Conservation (phyloP, 2,888 invertebrate species). For the Corythucha ciliata region DNA sequence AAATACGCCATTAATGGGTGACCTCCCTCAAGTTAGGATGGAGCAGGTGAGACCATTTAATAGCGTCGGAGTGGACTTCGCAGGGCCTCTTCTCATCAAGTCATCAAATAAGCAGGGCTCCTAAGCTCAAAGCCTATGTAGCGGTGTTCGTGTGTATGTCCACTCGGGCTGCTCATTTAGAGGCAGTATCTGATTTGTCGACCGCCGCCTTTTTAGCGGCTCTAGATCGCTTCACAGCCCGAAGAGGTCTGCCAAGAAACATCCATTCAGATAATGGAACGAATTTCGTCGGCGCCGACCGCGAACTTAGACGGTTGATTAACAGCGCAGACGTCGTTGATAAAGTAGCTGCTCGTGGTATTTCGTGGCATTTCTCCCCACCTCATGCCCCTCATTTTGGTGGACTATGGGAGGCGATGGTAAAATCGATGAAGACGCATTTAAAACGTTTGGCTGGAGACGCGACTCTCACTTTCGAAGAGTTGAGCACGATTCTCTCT, state of each 20-base stretch:
- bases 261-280: conserved; percentile 39
- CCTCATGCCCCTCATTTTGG: conserved; percentile 9
- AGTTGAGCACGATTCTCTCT: conserved; percentile 16
- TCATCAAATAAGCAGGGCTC: too few relatives aligned
- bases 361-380: conserved; percentile 8
- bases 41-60: conserved; percentile 15
- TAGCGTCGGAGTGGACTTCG: conserved; percentile 24
- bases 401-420: not conserved
- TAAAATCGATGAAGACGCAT: conserved; percentile 14
- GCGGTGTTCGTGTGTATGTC: conserved; percentile 37
- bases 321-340: not conserved
- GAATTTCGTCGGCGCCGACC: conserved; percentile 39
- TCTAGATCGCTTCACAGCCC: conserved; percentile 36
- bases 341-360: not conserved
- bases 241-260: conserved; percentile 35
- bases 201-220: conserved; percentile 38
- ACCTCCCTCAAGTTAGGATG: conserved; percentile 21
- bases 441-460: not conserved
- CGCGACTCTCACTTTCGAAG: conserved; percentile 16
- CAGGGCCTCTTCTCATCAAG: conserved; percentile 24
- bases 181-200: conserved; percentile 36
- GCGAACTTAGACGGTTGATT: conserved; percentile 5
- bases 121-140: too few relatives aligned
- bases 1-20: conserved; percentile 20
- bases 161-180: conserved; percentile 38